Evolutionary conservation across 2,888 invertebrate species (phyloP).

Genomic region (Ennomos erosarius): DNA sequence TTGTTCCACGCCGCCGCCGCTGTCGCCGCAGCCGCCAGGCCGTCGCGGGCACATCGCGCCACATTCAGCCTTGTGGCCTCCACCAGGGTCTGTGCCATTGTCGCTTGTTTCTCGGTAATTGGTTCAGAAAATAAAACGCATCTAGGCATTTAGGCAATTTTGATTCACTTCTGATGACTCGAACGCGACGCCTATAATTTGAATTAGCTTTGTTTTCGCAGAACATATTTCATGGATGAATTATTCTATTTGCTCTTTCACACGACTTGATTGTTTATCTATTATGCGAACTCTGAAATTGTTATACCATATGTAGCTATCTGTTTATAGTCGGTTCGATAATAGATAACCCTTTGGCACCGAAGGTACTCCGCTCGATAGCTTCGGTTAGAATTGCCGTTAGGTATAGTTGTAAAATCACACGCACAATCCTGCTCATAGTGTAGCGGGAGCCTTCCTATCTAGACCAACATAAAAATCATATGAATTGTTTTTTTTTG

Average conservation of each 20-base stretch:
- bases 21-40: slow-evolving; percentile 47
- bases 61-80: slow-evolving; percentile 67
- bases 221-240: slow-evolving; percentile 9
- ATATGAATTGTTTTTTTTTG: background rate
- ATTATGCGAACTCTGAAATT: slow-evolving; percentile 40
- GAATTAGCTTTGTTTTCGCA: slow-evolving; percentile 17
- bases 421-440: slow-evolving; percentile 68
- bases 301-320: slow-evolving; percentile 50
- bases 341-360: slow-evolving; percentile 76
- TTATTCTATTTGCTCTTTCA: slow-evolving; percentile 32
- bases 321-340: slow-evolving; percentile 64
- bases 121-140: slow-evolving; percentile 45
- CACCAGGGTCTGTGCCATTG: slow-evolving; percentile 69
- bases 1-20: slow-evolving; percentile 62
- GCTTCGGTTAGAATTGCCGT: slow-evolving; percentile 75
- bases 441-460: slow-evolving; percentile 45
- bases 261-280: slow-evolving; percentile 29
- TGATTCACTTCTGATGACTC: slow-evolving; percentile 34
- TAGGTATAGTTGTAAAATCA: slow-evolving; percentile 77
- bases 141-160: slow-evolving; percentile 37
- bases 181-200: slow-evolving; percentile 18
- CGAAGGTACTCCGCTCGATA: slow-evolving; percentile 65
- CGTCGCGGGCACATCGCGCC: slow-evolving; percentile 54
- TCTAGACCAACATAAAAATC: slow-evolving; percentile 30
- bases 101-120: slow-evolving; percentile 55